Conservation (phyloP, 2,797 vertebrate species). For the Channallabes apus region DNA sequence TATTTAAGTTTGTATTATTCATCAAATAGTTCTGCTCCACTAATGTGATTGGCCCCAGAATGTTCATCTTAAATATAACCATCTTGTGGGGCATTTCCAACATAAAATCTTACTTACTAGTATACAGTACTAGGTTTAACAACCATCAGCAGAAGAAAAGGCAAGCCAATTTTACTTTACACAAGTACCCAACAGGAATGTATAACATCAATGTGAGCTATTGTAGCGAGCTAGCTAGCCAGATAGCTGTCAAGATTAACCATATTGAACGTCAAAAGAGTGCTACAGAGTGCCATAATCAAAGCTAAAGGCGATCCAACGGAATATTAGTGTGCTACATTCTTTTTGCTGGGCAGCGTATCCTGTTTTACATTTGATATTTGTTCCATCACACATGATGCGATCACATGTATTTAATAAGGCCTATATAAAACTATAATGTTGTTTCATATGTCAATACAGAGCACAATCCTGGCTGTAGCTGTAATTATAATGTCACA, state of each 20-base stretch:
- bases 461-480: not conserved
- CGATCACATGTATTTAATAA: not conserved
- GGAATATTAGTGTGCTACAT: too few species aligned
- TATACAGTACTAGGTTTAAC: not conserved
- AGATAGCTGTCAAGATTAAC: not conserved
- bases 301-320: too few species aligned
- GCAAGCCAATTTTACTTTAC: not conserved
- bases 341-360: not conserved
- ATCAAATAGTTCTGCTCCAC: not conserved
- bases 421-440: not conserved
- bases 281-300: too few species aligned
- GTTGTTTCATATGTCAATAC: not conserved
- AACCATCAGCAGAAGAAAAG: not conserved
- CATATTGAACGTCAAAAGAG: too few species aligned
- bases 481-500: not conserved
- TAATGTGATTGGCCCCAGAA: not conserved
- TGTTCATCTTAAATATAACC: not conserved
- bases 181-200: too few species aligned
- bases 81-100: not conserved
- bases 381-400: not conserved
- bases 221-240: not conserved
- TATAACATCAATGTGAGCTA: not conserved
- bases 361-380: not conserved
- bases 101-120: not conserved
- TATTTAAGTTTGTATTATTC: not conserved